phyloP scores from a whole-genome alignment of 2,797 vertebrate genomes.

The Galagoides demidoff region DNA sequence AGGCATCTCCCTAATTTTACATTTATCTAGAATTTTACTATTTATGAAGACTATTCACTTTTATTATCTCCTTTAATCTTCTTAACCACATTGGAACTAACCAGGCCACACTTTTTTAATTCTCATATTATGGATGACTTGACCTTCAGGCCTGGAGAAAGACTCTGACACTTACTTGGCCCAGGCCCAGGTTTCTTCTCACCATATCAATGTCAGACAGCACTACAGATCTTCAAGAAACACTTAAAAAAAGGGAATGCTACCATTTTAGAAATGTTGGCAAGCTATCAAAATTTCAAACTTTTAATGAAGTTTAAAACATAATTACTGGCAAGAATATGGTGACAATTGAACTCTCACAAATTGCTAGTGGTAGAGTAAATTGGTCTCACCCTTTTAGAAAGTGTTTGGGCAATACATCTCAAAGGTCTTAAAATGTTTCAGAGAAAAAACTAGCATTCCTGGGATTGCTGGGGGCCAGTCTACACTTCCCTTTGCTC shows the following conservation, averaged over 20 bases:
- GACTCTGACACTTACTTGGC: not conserved
- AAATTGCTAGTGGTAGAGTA: not conserved
- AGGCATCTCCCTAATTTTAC: not conserved
- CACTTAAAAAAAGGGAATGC: not conserved
- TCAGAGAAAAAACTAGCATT: not conserved
- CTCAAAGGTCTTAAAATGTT: not conserved
- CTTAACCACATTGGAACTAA: not conserved
- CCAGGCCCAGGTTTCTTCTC: not conserved
- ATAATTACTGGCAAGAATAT: not conserved
- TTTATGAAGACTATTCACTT: not conserved
- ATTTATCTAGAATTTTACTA: slow-evolving; percentile 13
- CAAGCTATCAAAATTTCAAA: slow-evolving; percentile 34
- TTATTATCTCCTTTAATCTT: not conserved
- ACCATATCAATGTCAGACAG: not conserved
- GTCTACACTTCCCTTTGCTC: not conserved
- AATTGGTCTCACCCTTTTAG: not conserved
- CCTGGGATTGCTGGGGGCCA: not conserved
- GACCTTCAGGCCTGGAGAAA: not conserved
- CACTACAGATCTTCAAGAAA: not conserved
- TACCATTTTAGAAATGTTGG: slow-evolving; percentile 50
- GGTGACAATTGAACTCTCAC: not conserved
- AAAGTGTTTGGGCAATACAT: not conserved
- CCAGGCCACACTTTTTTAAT: not conserved
- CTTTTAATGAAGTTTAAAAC: slow-evolving; percentile 59
- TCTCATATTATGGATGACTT: not conserved